Evolutionary conservation across 1,140 invertebrate genomes (phyloP), one percentile per base, ranked within the genome.

Genomic region (Bombus balteatus): DNA sequence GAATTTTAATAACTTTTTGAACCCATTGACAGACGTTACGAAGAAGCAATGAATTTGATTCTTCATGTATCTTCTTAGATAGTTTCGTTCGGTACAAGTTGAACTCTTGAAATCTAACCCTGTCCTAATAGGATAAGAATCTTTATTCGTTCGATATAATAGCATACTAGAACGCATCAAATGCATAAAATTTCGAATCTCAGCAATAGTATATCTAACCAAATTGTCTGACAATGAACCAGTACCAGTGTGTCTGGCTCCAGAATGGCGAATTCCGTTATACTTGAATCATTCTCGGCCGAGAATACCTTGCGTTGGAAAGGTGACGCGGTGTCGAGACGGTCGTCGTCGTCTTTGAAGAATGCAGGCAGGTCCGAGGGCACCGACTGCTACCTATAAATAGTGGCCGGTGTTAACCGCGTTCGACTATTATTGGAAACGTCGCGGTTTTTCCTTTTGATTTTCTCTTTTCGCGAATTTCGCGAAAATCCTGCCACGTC

Each of bases 331-430:
- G 66, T 37, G 66, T 43, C 78, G 66, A 37, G 71, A 76, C 81
- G 66, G 59, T n/a, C 59, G 15, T 68, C 65, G 41, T 68, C 62
- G 53, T 41, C 76, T 82, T 74, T 65, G 80, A 43, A 74, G 76
- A 90, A 90, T 90, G 77, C 89, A 87, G 81, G 72, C 79, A 75
- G 84, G 32, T 65, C 47, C 84, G 79, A 57, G 39, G 86, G 83
- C 76, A 85, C 53, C 87, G 85, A 88, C 87, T 83, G 81, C 83
- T 59, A 76, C 62, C 59, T 91, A 92, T 92, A 92, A 92, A 92
- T 91, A 91, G 84, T 70, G 39, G 28, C 34, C 83, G 78, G 85
- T 78, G 85, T 88, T 85, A 88, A 76, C 68, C 74, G 76, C 85
- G 77, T 85, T 85, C 71, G 76, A 87, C 88, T 92, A 92, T 92